phyloP scores from a whole-genome alignment of 2,797 vertebrate genomes.

The Ctenochaetus hawaiiensis region DNA sequence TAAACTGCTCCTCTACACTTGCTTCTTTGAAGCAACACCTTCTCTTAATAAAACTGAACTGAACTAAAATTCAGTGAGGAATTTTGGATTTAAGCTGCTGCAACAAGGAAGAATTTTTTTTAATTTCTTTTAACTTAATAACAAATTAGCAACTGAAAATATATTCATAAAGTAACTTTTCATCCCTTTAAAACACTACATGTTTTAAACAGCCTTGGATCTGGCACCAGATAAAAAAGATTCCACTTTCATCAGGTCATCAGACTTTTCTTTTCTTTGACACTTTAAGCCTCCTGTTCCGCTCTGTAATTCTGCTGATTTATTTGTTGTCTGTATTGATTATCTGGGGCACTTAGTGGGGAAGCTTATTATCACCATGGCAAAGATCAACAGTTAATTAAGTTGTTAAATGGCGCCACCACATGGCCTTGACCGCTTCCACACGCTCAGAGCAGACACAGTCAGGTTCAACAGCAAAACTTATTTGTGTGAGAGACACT shows the following conservation, averaged over 20 bases:
- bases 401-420: constrained; percentile 60
- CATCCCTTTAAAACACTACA: neutral
- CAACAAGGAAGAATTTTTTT: neutral
- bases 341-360: neutral
- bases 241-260: neutral
- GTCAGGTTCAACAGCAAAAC: no score
- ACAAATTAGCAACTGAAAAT: neutral
- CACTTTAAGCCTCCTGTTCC: neutral
- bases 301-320: neutral
- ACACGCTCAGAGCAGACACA: neutral
- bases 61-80: no score
- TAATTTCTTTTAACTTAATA: neutral
- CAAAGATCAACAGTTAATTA: neutral
- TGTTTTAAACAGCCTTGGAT: neutral
- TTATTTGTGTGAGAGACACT: neutral
- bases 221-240: neutral
- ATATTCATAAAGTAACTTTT: neutral
- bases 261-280: constrained; percentile 1
- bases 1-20: neutral
- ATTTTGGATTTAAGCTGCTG: neutral
- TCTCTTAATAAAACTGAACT: no score
- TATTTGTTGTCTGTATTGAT: neutral
- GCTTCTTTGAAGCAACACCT: neutral
- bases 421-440: constrained; percentile 49
- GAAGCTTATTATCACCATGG: neutral